These are phyloP conservation scores for Ruditapes philippinarum DNA, from an alignment of 1,140 invertebrate species.

Conservation along the genomic window DNA sequence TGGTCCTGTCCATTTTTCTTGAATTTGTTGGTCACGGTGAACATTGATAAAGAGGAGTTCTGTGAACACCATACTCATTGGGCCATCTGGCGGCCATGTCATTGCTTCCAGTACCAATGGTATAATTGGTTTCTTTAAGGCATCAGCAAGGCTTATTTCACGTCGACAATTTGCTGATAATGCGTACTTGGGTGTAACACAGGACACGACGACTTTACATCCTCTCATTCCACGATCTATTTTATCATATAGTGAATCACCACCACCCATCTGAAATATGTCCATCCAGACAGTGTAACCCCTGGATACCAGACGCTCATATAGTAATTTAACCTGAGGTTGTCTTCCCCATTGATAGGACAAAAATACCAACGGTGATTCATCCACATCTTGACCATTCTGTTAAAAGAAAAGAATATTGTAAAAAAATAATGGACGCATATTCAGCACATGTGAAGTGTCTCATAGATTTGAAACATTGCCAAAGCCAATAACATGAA, in stretches of 20 bases:
- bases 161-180: conserved; percentile 83
- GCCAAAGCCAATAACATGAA: too few relatives aligned
- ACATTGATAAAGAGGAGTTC: conserved; percentile 82
- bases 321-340: conserved; percentile 80
- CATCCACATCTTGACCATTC: not conserved
- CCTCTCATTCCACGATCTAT: conserved; percentile 84
- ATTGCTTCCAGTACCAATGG: conserved; percentile 82
- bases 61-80: conserved; percentile 84
- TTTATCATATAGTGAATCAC: conserved; percentile 85
- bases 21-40: conserved; percentile 67
- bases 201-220: conserved; percentile 80
- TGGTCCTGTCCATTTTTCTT: conserved; percentile 75
- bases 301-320: conserved; percentile 73
- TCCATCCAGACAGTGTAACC: conserved; percentile 85
- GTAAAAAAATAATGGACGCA: too few relatives aligned
- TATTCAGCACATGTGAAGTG: too few relatives aligned
- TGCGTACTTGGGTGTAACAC: conserved; percentile 84
- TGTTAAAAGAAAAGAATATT: conserved; percentile 16
- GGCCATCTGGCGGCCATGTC: conserved; percentile 83
- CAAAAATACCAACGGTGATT: conserved; percentile 80
- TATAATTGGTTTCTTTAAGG: conserved; percentile 83
- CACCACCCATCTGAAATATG: conserved; percentile 85
- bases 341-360: conserved; percentile 86
- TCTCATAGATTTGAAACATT: too few relatives aligned
- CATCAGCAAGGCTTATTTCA: conserved; percentile 83